phyloP scores from a whole-genome alignment of 2,888 invertebrate genomes.

The Drosophila greeni region DNA sequence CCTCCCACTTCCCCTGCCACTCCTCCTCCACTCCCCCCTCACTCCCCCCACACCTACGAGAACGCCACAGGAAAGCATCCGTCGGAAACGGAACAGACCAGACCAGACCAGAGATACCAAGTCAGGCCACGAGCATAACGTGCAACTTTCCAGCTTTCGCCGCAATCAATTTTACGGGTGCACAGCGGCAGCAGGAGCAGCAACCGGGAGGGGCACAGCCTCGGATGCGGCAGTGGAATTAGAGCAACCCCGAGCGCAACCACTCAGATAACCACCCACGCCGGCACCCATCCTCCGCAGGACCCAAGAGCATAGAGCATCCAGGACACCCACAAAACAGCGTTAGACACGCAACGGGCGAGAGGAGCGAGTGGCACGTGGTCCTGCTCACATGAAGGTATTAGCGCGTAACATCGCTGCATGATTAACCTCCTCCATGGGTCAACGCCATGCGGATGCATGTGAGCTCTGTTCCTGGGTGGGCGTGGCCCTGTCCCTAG shows the following conservation, averaged over 20 bases:
- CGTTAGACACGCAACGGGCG: constrained; percentile 57
- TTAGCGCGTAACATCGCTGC: constrained; percentile 78
- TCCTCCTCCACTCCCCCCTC: too few relatives aligned
- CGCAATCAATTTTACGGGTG: constrained; percentile 74
- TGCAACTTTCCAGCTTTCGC: constrained; percentile 77
- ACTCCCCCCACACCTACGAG: constrained; percentile 12
- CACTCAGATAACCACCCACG: constrained; percentile 9
- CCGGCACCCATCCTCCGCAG: constrained; percentile 30
- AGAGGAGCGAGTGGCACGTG: constrained; percentile 73
- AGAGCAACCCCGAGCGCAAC: constrained; percentile 61
- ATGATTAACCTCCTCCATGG: constrained; percentile 74
- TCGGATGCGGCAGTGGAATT: constrained; percentile 50
- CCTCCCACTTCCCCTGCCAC: constrained; percentile 4
- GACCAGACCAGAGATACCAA: constrained; percentile 59
- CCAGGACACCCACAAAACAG: constrained; percentile 43
- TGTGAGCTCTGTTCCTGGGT: constrained; percentile 10
- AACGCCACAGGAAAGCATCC: constrained; percentile 17
- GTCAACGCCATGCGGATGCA: constrained; percentile 41
- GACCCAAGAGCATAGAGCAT: not conserved
- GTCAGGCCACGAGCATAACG: constrained; percentile 73
- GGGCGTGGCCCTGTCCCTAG: constrained; percentile 17
- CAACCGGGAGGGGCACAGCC: constrained; percentile 31
- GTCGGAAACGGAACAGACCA: constrained; percentile 29
- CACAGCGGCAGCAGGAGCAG: constrained; percentile 49
- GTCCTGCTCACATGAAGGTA: constrained; percentile 79